Evolutionary conservation across 1,140 invertebrate species (phyloP).

Genomic region (Ruditapes philippinarum): DNA sequence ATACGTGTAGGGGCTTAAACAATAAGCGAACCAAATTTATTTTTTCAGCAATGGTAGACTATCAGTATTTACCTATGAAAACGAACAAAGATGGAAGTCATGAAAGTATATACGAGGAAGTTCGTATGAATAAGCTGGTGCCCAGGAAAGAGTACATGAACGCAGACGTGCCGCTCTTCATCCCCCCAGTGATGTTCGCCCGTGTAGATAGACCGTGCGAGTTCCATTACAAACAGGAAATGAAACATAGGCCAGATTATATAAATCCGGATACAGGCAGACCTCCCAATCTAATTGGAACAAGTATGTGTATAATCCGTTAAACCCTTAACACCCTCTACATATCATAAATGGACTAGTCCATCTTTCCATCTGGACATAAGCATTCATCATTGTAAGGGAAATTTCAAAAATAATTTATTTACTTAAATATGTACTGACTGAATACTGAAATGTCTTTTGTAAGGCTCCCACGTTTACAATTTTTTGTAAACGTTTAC

Average conservation of each 20-base stretch:
- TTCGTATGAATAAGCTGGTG: constrained; percentile 73
- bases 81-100: constrained; percentile 88
- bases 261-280: constrained; percentile 52
- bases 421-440: too few species aligned
- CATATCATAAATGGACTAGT: too few species aligned
- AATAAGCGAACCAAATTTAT: too few species aligned
- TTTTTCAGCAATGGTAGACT: constrained; percentile 93
- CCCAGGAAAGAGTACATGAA: constrained; percentile 83
- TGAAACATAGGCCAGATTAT: constrained; percentile 48
- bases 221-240: constrained; percentile 87
- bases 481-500: too few species aligned
- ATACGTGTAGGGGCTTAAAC: too few species aligned
- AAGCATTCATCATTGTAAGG: too few species aligned
- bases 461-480: too few species aligned
- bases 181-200: constrained; percentile 93
- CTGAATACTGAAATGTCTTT: too few species aligned
- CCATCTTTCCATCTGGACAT: too few species aligned
- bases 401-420: too few species aligned
- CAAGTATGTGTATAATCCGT: constrained; percentile 60
- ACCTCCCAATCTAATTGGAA: constrained; percentile 65
- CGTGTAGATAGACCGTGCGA: constrained; percentile 90
- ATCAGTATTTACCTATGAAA: constrained; percentile 94
- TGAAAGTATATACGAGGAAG: constrained; percentile 90
- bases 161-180: constrained; percentile 89
- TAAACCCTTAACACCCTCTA: too few species aligned